A percentile compares a stretch with the other conserved stretches of the same genome.
phyloP scores from a whole-genome alignment of 2,888 invertebrate species.

The Harpalus rubripes region DNA sequence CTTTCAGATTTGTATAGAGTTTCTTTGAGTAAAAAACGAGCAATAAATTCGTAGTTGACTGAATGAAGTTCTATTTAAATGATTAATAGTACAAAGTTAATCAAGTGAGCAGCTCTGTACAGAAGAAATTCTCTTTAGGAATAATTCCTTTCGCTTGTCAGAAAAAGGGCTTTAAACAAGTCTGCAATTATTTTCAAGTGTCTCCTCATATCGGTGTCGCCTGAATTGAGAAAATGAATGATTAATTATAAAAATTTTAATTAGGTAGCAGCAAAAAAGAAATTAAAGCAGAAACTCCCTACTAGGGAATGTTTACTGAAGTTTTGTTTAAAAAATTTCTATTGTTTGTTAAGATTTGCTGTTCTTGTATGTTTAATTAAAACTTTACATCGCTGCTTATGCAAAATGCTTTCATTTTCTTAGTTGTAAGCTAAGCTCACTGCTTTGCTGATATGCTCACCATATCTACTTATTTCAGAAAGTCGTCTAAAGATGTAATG shows the following conservation, averaged over 20 bases:
- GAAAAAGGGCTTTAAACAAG: conserved; percentile 39
- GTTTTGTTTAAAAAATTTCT: conserved; percentile 11
- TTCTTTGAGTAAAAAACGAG: neutral
- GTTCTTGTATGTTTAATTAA: conserved; percentile 43
- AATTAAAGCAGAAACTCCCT: conserved; percentile 27
- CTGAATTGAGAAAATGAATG: conserved; percentile 42
- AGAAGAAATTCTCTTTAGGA: conserved; percentile 33
- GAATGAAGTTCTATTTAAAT: conserved; percentile 22
- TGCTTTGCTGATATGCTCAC: neutral
- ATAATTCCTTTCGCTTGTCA: conserved; percentile 41
- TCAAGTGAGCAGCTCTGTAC: conserved; percentile 25
- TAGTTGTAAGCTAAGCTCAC: neutral
- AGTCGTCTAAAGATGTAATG: neutral
- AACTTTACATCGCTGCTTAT: conserved; percentile 30
- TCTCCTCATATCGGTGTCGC: conserved; percentile 36
- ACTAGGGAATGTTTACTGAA: conserved; percentile 9
- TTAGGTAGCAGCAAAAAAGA: conserved; percentile 44
- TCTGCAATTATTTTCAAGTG: conserved; percentile 45
- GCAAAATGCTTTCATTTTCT: conserved; percentile 13
- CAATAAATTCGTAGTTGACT: conserved; percentile 15
- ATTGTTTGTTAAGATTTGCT: conserved; percentile 45
- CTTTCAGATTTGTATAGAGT: neutral
- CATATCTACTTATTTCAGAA: neutral
- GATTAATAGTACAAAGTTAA: conserved; percentile 30
- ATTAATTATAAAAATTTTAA: conserved; percentile 45